phyloP scores from a whole-genome alignment of 2,113 vertebrate species.

The Pitta sordida region DNA sequence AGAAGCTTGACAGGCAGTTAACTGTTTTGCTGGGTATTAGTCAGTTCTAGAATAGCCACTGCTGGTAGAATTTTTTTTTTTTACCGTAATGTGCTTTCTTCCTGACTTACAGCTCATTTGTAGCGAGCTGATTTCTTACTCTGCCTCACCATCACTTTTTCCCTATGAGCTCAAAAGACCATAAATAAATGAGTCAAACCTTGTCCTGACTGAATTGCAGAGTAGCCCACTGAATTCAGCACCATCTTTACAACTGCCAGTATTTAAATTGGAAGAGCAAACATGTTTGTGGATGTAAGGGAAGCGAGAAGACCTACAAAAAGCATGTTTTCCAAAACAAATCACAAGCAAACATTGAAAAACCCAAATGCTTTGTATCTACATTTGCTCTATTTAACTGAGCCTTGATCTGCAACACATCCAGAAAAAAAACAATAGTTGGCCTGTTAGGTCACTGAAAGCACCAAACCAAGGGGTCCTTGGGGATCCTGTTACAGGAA shows the following conservation, averaged over 20 bases:
- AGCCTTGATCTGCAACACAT: not conserved
- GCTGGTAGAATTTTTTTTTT: constrained; percentile 22
- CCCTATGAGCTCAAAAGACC: constrained; percentile 31
- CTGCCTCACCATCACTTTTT: constrained; percentile 62
- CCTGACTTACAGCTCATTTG: constrained; percentile 59
- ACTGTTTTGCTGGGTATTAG: constrained; percentile 43
- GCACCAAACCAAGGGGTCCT: not conserved
- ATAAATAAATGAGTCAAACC: constrained; percentile 51
- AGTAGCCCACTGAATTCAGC: not conserved
- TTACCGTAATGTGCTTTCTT: constrained; percentile 54
- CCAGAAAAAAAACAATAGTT: not conserved
- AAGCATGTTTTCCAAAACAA: not conserved
- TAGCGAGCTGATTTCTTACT: constrained; percentile 17
- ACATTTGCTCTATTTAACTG: not conserved
- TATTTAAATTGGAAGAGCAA: not conserved
- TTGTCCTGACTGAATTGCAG: constrained; percentile 39
- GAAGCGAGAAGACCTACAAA: not conserved
- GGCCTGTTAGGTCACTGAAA: not conserved
- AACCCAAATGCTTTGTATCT: not conserved
- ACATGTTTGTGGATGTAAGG: not conserved
- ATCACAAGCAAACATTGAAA: not conserved
- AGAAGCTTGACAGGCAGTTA: not conserved
- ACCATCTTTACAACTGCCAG: not conserved
- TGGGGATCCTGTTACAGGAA: not conserved
- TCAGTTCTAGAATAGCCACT: constrained; percentile 57